Evolutionary conservation across 2,888 invertebrate genomes (phyloP), one percentile per base, ranked within the genome.

Genomic region (Hemicrepidius hirtus): DNA sequence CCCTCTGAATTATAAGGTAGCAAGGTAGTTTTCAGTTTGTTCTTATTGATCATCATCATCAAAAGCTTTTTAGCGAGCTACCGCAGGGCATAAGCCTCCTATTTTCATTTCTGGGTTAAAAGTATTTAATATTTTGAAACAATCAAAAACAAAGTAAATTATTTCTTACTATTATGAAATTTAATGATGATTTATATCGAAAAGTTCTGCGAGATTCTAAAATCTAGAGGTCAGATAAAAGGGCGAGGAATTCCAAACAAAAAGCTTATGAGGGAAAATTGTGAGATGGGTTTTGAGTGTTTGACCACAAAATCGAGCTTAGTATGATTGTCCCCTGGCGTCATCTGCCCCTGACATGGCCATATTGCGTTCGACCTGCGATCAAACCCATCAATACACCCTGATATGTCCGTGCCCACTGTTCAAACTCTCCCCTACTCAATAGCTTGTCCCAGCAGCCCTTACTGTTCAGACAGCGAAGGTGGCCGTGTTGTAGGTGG

Each of bases 321-420:
- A 60, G 50, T 50, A 72, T 49, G 68, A 68, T 67, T 57, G 64
- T 60, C 70, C 67, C 57, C 62, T 37, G 76, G 75, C 80, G 80
- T 80, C 81, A 80, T 81, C 81, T 82, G 82, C 72, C 71, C 74
- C 63, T 80, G 82, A 81, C 82, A 81, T 75, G 76, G 78, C 78
- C 80, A 79, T 80, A 81, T 81, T 81, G 80, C 80, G 74, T 79
- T 79, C 78, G 79, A 81, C 79, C 77, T 75, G 77, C 76, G 78
- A 81, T 82, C 79, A 80, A 76, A 79, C 76, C 79, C 77, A 80
- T 82, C 81, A 80, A 80, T 81, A 78, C 62, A 68, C 41, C 64
- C 70, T 60, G 70, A 73, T 63, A 66, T 66, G 64, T n/a, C 64
- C 40, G 53, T 65, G 65, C 70, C 63, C 69, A 62, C 69, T 63